Percentiles rank a stretch among this genome's conserved stretches.
phyloP scores from a whole-genome alignment of 1,140 invertebrate species.

The Holcopasites calliopsidis region DNA sequence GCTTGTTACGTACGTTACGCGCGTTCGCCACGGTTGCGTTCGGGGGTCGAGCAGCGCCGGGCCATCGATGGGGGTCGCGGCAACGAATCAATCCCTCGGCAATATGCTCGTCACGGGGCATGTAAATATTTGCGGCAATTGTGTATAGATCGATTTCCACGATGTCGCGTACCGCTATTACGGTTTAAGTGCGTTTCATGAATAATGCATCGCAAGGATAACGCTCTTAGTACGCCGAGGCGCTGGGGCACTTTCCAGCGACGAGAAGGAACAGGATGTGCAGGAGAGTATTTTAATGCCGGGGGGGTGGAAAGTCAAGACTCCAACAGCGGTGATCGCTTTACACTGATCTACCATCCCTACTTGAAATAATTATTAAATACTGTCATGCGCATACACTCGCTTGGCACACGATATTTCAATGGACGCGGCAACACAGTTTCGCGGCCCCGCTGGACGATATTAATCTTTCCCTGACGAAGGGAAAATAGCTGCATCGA shows the following conservation, averaged over 20 bases:
- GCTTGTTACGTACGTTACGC: slow-evolving; percentile 55
- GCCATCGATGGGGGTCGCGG: slow-evolving; percentile 38
- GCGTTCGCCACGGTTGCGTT: slow-evolving; percentile 3
- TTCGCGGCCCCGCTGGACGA: not conserved
- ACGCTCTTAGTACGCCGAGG: slow-evolving; percentile 50
- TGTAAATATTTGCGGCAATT: slow-evolving; percentile 74
- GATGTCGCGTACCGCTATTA: slow-evolving; percentile 31
- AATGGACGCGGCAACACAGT: not conserved
- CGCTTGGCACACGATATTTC: slow-evolving; percentile 11
- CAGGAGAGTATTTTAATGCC: not conserved
- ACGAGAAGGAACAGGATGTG: not conserved
- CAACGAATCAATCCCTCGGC: slow-evolving; percentile 72
- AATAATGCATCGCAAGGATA: slow-evolving; percentile 66
- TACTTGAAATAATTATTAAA: slow-evolving; percentile 24
- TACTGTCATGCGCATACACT: slow-evolving; percentile 28
- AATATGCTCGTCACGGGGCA: slow-evolving; percentile 59
- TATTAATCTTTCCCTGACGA: slow-evolving; percentile 27
- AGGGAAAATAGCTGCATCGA: slow-evolving; percentile 22
- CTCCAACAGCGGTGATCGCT: not conserved
- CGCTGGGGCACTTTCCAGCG: slow-evolving; percentile 9
- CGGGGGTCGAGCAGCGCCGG: slow-evolving; percentile 15
- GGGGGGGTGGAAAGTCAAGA: not conserved
- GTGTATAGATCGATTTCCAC: slow-evolving; percentile 63
- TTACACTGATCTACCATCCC: not conserved
- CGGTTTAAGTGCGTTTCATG: slow-evolving; percentile 39